Evolutionary conservation across 2,113 vertebrate species (phyloP).

Genomic region (Arvicanthis niloticus): DNA sequence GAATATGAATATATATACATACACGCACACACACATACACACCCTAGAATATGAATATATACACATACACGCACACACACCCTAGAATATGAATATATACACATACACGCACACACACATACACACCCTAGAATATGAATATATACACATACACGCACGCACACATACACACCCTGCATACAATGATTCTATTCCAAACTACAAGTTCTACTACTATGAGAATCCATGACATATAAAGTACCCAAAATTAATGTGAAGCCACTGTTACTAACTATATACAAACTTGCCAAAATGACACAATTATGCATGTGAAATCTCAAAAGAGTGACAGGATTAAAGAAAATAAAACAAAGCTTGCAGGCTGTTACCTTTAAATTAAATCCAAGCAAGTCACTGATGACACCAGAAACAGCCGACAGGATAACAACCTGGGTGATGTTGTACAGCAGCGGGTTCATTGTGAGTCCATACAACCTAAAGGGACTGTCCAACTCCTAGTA

Average conservation of each 20-base stretch:
- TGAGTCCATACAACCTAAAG: slow-evolving; percentile 96
- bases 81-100: not conserved
- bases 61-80: not conserved
- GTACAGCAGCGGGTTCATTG: slow-evolving; percentile 99
- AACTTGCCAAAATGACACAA: slow-evolving; percentile 28
- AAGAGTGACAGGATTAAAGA: not conserved
- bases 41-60: too few relatives aligned
- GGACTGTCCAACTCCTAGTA: slow-evolving; percentile 96
- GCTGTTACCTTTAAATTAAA: slow-evolving; percentile 97
- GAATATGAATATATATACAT: not conserved
- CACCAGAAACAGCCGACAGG: slow-evolving; percentile 97
- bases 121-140: too few relatives aligned
- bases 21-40: too few relatives aligned
- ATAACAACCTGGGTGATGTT: slow-evolving; percentile 99
- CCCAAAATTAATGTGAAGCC: slow-evolving; percentile 39
- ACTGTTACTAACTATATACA: not conserved
- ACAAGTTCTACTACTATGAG: slow-evolving; percentile 6
- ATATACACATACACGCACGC: too few relatives aligned
- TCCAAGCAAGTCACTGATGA: slow-evolving; percentile 98
- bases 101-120: too few relatives aligned
- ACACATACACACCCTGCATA: not conserved
- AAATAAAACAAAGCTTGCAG: not conserved
- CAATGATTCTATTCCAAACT: slow-evolving; percentile 31
- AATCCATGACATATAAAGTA: slow-evolving; percentile 29
- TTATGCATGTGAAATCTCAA: not conserved